Percentiles rank a stretch among this genome's conserved stretches.
These are phyloP conservation scores for Caenorhabditis brenneri DNA, from an alignment of 1,140 invertebrate genomes.

Conservation along the genomic window DNA sequence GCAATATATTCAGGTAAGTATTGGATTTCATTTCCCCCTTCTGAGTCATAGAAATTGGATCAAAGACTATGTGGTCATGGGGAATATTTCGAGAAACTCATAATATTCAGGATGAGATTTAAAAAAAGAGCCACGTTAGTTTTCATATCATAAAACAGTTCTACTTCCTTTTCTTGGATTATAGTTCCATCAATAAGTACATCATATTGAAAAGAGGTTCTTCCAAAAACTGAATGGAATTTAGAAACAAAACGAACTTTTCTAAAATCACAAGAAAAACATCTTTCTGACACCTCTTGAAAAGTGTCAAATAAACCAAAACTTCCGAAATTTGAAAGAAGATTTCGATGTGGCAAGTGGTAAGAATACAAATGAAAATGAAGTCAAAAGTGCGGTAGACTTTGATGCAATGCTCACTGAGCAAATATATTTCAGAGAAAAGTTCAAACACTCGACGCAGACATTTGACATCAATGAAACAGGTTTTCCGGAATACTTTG, in stretches of 20 bases:
- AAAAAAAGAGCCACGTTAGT: too few species aligned
- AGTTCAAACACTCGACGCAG: background rate
- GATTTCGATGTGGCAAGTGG: background rate
- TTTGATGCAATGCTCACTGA: background rate
- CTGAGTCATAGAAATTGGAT: background rate
- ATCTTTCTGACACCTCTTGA: background rate
- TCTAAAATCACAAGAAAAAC: too few species aligned
- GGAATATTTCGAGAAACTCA: too few species aligned
- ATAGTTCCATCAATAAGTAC: too few species aligned
- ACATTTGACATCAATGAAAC: background rate
- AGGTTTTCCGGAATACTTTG: background rate
- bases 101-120: too few species aligned
- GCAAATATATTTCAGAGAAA: background rate
- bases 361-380: background rate
- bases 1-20: constrained; percentile 2
- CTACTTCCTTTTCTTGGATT: too few species aligned
- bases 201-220: too few species aligned
- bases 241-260: too few species aligned
- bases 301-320: background rate
- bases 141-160: too few species aligned
- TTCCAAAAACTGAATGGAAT: too few species aligned
- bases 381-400: background rate
- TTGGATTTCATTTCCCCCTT: background rate
- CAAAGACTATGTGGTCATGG: too few species aligned
- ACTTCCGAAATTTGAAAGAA: background rate